Evolutionary conservation across 2,888 invertebrate species (phyloP).

Genomic region (Endotricha flammealis): DNA sequence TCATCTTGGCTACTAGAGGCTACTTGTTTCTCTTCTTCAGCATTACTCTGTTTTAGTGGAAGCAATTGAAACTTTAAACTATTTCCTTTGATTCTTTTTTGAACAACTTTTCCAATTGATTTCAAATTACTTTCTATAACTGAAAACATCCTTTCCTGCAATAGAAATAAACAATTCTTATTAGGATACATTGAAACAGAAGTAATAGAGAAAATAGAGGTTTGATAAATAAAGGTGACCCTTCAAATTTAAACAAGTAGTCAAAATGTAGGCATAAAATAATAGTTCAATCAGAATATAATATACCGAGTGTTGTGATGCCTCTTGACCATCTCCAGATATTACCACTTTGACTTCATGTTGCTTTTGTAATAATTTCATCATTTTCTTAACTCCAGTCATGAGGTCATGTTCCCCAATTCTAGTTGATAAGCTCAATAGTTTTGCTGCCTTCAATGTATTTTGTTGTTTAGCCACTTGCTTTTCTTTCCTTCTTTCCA

Average conservation of each 20-base stretch:
- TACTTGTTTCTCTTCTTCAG: conserved; percentile 24
- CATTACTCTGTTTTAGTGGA: conserved; percentile 53
- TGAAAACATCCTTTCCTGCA: conserved; percentile 79
- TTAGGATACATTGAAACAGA: no score
- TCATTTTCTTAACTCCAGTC: conserved; percentile 80
- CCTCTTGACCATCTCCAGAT: conserved; percentile 61
- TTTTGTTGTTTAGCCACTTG: conserved; percentile 55
- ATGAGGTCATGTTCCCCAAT: conserved; percentile 83
- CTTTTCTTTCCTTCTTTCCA: conserved; percentile 70
- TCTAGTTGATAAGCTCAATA: conserved; percentile 78
- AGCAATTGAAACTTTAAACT: conserved; percentile 81
- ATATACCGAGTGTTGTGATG: conserved; percentile 45
- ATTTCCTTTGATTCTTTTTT: conserved; percentile 80
- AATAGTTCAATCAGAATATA: not conserved
- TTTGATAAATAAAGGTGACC: no score
- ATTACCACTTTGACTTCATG: conserved; percentile 81
- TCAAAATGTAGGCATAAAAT: no score
- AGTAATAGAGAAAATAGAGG: no score
- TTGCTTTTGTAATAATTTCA: conserved; percentile 81
- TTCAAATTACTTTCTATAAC: conserved; percentile 75
- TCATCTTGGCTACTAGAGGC: conserved; percentile 28
- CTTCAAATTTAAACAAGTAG: no score
- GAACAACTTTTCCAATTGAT: conserved; percentile 74
- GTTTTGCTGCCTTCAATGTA: conserved; percentile 79
- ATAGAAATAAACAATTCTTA: conserved; percentile 21